Base-by-base conservation (phyloP, 2,113 vertebrate species). In the Mirza zaza region DNA sequence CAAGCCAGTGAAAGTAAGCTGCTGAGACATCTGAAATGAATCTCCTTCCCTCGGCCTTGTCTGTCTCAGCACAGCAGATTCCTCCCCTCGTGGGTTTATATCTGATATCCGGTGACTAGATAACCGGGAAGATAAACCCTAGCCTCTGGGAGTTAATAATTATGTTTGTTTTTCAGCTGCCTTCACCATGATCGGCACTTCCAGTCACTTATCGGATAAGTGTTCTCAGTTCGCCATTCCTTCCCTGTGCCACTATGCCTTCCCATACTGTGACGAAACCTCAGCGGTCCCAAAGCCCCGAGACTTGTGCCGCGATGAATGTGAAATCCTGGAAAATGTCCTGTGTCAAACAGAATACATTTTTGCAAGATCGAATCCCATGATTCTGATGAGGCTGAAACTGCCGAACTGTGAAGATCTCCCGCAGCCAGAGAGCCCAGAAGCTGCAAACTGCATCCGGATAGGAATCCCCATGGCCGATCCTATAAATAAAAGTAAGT, bases 101-200 rank as follows among this genome's bases (percentile, higher is more conserved):
- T 36, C 55, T 80, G 82, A 34, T 79, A 23, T 93, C 90, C 90
- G 71, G 86, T 75, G 89, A 68, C 91, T 14, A 87, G 93, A 95
- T 92, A 82, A 59, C 67, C 8, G 0, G n/a, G 76, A 34, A 90
- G 97, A 97, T 96, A 76, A 96, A 76, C 68, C 84, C 94, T 57
- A 55, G 90, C 88, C 87, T 85, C 87, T 63, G 71, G 88, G 63
- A 93, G 94, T 61, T 95, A 90, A 96, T 80, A 5, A 48, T 6
- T 61, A 29, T 94, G 95, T 96, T 67, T 98, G 32, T 90, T 89
- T 97, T 97, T 4, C 98, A 99, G 99, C 99, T 12, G 99, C 99
- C 90, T 99, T 99, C 99, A 99, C 99, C 96, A 99, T 99, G 99
- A 99, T 99, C 29, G 99, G 99, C 97, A 99, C 99, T 0, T 99